Evolutionary conservation across 2,888 invertebrate genomes (phyloP).

Genomic region (Drosophila seclusa): DNA sequence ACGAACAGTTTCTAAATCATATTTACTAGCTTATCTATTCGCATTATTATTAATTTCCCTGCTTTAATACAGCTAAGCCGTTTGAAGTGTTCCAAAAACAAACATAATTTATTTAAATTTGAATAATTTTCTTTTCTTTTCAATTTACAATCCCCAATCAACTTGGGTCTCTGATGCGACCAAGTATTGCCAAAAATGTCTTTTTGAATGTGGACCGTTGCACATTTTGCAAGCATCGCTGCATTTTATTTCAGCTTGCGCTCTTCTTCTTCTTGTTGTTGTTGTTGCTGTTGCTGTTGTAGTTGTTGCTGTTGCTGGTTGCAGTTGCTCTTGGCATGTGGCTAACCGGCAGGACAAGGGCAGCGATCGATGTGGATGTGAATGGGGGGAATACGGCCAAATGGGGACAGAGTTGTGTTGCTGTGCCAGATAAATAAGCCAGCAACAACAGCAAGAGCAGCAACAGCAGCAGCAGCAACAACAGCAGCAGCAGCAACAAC

Average conservation of each 20-base stretch:
- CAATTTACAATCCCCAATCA: not conserved
- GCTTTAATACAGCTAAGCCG: not conserved
- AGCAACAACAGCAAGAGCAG: slow-evolving; percentile 12
- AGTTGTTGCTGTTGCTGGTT: slow-evolving; percentile 15
- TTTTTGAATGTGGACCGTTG: slow-evolving; percentile 45
- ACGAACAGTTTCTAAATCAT: not conserved
- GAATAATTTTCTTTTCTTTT: too few species aligned
- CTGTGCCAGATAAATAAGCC: slow-evolving; percentile 41
- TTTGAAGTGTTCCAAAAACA: not conserved
- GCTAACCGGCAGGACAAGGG: slow-evolving; percentile 58
- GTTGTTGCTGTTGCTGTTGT: slow-evolving; percentile 2
- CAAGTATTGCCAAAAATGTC: slow-evolving; percentile 33
- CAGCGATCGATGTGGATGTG: slow-evolving; percentile 48
- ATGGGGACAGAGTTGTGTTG: slow-evolving; percentile 44
- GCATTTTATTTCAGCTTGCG: slow-evolving; percentile 50
- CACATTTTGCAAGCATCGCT: slow-evolving; percentile 63
- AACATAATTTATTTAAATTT: not conserved
- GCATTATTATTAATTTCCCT: not conserved
- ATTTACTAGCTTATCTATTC: not conserved
- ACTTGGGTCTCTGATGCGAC: slow-evolving; percentile 13
- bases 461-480: not conserved
- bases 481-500: slow-evolving; percentile 20
- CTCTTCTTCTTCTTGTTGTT: slow-evolving; percentile 20
- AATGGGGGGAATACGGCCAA: slow-evolving; percentile 30
- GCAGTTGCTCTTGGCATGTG: slow-evolving; percentile 59